Evolutionary conservation across 1,140 invertebrate genomes (phyloP), one percentile per base, ranked within the genome.

Genomic region (Aphis gossypii): DNA sequence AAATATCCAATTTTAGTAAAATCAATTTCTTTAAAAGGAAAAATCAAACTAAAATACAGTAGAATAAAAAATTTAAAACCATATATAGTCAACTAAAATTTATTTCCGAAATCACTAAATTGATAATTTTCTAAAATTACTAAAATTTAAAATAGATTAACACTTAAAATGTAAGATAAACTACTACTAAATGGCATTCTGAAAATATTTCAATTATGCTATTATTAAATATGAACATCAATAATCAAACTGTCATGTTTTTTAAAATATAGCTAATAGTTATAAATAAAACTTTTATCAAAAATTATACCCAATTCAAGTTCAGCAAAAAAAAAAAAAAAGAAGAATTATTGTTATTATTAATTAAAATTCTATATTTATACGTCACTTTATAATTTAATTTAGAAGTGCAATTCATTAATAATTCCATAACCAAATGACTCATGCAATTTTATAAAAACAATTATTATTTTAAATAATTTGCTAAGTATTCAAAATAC

Each of bases 241-340:
- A 35, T 23, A n/a, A 76, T 76, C 1, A 0, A 76, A 18, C n/a
- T n/a, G 18, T 14, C 14, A n/a, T 1, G 0, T 0, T 76, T n/a
- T 5, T n/a, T 4, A 76, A 4, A 18, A 6, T 7, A 68, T 3
- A 68, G 30, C 3, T 46, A 46, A 41, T 41, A 41, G 38, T n/a
- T 18, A 68, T 68, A 18, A 68, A n/a, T 18, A 18, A 14, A 68
- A n/a, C 23, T n/a, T n/a, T 68, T 68, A n/a, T 68, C 11, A 76
- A 76, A 14, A n/a, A 60, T 60, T 4, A 1, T 4, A 76, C 18
- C 0, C n/a, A 76, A 18, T 11, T 68, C 11, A 14, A 68, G 11
- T n/a, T 30, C 9, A 60, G 8, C 0, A 2, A 60, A 60, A 1
- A 60, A 9, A 25, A 5, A 54, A 9, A 25, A 8, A 56, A 56